A percentile compares a stretch with the other conserved stretches of the same genome.
These are phyloP conservation scores for Morus bassanus DNA, from an alignment of 2,797 vertebrate species.

Conservation along the genomic window DNA sequence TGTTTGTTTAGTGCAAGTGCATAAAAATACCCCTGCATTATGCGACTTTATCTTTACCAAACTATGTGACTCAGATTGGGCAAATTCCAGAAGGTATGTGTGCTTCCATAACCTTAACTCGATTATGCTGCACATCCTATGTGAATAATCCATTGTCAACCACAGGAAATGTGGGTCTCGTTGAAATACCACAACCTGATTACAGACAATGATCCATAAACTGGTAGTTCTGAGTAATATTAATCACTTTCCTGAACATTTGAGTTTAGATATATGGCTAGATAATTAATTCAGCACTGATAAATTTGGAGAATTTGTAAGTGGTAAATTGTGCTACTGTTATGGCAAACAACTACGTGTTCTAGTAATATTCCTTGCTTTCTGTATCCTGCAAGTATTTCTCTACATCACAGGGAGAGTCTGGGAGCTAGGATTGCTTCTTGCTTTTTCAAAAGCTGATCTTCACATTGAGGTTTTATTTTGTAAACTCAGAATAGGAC, in stretches of 20 bases:
- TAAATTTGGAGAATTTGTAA: background rate
- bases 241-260: background rate
- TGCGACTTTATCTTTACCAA: background rate
- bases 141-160: slow-evolving; percentile 11
- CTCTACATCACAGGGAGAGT: background rate
- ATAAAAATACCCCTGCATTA: background rate
- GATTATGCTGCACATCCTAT: background rate
- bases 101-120: background rate
- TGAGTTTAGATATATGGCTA: background rate
- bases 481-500: background rate
- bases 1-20: background rate
- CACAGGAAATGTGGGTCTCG: slow-evolving; percentile 9
- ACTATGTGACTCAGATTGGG: background rate
- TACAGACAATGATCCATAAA: slow-evolving; percentile 25
- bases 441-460: background rate
- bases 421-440: background rate
- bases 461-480: background rate
- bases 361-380: background rate
- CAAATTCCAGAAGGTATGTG: background rate
- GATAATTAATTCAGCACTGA: background rate
- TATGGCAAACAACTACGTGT: background rate
- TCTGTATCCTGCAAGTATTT: background rate
- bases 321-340: background rate
- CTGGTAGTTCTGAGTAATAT: background rate
- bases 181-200: background rate